Percentiles rank a stretch among this genome's conserved stretches.
Evolutionary conservation across 2,797 vertebrate genomes (phyloP).

Genomic region (Dipus sagitta): DNA sequence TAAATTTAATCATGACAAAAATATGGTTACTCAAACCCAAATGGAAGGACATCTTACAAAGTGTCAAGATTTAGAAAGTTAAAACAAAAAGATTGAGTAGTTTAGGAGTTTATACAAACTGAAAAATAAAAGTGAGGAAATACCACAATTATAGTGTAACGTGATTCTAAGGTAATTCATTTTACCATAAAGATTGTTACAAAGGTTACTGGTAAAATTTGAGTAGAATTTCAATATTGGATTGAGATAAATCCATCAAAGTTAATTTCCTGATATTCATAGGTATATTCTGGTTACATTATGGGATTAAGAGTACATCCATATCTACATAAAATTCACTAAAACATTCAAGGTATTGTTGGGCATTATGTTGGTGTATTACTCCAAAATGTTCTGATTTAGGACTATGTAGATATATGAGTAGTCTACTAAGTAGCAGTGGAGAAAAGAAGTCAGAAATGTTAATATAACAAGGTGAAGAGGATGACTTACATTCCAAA

Average conservation of each 20-base stretch:
- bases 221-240: constrained; percentile 9
- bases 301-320: not conserved
- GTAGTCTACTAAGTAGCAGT: not conserved
- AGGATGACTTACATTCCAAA: not conserved
- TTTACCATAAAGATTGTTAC: not conserved
- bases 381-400: not conserved
- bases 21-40: not conserved
- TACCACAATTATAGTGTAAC: not conserved
- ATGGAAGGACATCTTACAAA: not conserved
- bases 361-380: not conserved
- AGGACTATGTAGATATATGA: not conserved
- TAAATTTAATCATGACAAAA: not conserved
- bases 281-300: not conserved
- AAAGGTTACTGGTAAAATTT: not conserved
- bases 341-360: not conserved
- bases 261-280: constrained; percentile 7
- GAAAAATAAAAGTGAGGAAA: not conserved
- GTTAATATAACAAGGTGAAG: not conserved
- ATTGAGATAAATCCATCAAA: not conserved
- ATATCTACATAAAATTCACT: constrained; percentile 16
- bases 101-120: not conserved
- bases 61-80: not conserved
- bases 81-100: not conserved
- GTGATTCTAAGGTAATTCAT: not conserved
- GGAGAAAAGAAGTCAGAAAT: not conserved